A percentile compares a stretch with the other conserved stretches of the same genome.
These are phyloP conservation scores for Drosophila phalerata DNA, from an alignment of 2,888 invertebrate species.

Conservation along the genomic window DNA sequence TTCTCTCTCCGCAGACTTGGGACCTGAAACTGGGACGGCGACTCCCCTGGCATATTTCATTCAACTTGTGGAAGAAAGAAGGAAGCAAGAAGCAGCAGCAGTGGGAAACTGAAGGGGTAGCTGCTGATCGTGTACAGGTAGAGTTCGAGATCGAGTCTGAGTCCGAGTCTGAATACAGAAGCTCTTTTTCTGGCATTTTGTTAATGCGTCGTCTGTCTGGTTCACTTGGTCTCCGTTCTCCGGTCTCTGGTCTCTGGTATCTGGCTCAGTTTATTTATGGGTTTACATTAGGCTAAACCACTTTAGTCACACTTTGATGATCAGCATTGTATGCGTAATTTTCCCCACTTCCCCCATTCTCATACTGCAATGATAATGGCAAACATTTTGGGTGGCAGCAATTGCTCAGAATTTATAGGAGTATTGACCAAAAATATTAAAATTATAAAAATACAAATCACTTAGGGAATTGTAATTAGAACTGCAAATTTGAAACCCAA, in stretches of 20 bases:
- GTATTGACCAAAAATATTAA: not conserved
- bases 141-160: conserved; percentile 12
- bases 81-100: not conserved
- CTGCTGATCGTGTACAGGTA: conserved; percentile 39
- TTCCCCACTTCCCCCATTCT: conserved; percentile 2
- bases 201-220: conserved; percentile 76
- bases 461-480: too few species aligned
- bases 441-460: not conserved
- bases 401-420: conserved; percentile 32
- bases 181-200: conserved; percentile 82
- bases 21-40: conserved; percentile 21
- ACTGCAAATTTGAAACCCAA: too few species aligned
- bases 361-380: conserved; percentile 58
- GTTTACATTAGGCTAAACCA: conserved; percentile 85
- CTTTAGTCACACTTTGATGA: conserved; percentile 84
- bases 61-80: conserved; percentile 56
- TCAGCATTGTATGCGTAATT: conserved; percentile 73
- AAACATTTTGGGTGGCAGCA: conserved; percentile 69
- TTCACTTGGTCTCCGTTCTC: conserved; percentile 39
- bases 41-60: conserved; percentile 78
- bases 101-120: not conserved
- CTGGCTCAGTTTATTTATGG: conserved; percentile 79
- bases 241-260: conserved; percentile 38
- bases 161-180: conserved; percentile 78
- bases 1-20: conserved; percentile 41